Percentiles rank a stretch among this genome's conserved stretches.
Evolutionary conservation across 2,888 invertebrate species (phyloP).

Genomic region (Lasioglossum lativentre): DNA sequence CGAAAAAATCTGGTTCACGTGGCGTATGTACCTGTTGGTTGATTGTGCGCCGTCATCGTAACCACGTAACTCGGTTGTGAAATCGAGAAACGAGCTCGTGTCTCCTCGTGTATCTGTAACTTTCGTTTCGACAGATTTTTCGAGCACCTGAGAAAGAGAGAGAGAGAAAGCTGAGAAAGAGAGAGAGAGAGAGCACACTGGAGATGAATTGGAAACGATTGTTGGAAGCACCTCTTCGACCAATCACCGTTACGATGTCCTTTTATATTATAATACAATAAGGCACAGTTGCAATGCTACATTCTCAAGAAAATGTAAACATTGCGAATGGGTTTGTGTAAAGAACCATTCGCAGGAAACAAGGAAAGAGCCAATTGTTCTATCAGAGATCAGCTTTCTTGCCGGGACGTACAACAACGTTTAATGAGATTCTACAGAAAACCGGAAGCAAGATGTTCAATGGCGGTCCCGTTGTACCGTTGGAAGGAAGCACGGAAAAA

Average conservation of each 20-base stretch:
- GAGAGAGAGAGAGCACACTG: background rate
- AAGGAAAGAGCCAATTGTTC: background rate
- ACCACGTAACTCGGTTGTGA: background rate
- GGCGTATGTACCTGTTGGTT: background rate
- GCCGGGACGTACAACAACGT: background rate
- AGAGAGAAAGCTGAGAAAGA: too few species aligned
- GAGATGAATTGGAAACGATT: background rate
- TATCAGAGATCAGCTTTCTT: background rate
- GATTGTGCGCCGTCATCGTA: background rate
- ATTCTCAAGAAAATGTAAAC: background rate
- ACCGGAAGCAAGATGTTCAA: background rate
- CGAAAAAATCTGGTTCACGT: constrained; percentile 7
- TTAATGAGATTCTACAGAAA: constrained; percentile 6
- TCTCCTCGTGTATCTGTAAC: background rate
- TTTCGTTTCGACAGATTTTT: background rate
- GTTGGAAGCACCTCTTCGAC: background rate
- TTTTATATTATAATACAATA: background rate
- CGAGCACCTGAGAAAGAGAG: background rate
- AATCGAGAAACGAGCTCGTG: background rate
- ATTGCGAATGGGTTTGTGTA: background rate
- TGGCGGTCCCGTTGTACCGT: background rate
- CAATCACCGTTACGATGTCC: background rate
- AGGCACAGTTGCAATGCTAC: background rate
- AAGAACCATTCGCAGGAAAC: too few species aligned
- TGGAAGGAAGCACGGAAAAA: background rate